Evolutionary conservation across 2,888 invertebrate genomes (phyloP).

Genomic region (Epinotia demarniana): DNA sequence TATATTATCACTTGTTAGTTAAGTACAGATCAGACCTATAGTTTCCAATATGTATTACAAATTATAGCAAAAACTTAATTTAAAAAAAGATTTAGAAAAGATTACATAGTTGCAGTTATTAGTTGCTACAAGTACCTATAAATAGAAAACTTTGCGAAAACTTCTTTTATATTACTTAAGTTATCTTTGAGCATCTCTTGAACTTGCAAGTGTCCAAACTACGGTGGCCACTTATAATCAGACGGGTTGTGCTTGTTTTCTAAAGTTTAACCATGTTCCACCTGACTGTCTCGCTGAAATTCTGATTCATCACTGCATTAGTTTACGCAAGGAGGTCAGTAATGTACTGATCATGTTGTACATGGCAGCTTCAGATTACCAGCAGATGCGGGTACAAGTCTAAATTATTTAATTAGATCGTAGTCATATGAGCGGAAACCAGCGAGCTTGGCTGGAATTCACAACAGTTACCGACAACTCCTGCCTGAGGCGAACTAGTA

Average conservation of each 20-base stretch:
- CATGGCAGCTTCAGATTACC: conserved; percentile 32
- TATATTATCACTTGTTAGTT: no score
- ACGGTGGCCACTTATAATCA: no score
- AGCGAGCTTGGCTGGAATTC: neutral
- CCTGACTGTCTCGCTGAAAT: neutral
- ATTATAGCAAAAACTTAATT: no score
- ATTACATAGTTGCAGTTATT: no score
- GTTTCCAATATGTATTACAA: no score
- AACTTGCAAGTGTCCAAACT: neutral
- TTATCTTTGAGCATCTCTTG: neutral
- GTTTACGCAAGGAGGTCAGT: conserved; percentile 4
- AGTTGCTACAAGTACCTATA: no score
- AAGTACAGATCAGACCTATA: no score
- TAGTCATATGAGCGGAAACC: conserved; percentile 22
- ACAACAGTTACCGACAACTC: neutral
- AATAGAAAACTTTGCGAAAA: no score
- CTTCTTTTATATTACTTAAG: no score
- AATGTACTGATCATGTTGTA: conserved; percentile 30
- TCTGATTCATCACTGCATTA: conserved; percentile 1
- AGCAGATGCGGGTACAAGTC: conserved; percentile 25
- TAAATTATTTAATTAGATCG: conserved; percentile 37
- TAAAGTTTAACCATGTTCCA: neutral
- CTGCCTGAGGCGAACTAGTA: neutral
- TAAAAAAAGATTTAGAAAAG: no score
- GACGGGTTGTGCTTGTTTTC: neutral